Base-by-base conservation (phyloP, 92 coral and sea anemone genomes). In the Porites evermanni region DNA sequence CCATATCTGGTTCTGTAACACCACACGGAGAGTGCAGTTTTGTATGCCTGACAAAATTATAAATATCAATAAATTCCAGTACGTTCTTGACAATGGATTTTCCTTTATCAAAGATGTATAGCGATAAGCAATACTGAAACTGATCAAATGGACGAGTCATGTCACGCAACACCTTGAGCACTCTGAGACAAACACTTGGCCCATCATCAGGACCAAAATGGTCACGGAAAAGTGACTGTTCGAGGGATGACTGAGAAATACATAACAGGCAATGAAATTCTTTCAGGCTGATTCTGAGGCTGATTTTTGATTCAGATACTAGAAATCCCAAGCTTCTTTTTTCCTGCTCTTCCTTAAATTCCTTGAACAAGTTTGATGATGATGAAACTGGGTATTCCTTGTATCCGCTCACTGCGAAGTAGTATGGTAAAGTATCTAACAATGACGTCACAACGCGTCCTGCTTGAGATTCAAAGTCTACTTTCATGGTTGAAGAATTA, bases 191-290 rank as follows among this genome's bases (percentile, higher is more conserved):
- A 47, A 53, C 18, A 38, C 66, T 54, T 17, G 63, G 72, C 8
- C 53, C 87, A 1, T 81, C 59, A 38, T 84, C 64, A 2, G 53
- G 64, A n/a, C 71, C 87, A 70, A 60, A 74, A 73, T 53, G 74
- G 47, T 38, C 47, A 20, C 69, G 21, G 1, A 84, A 73, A 12
- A 73, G 59, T 74, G 19, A 16, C 52, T 24, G 78, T 21, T 74
- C 78, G 3, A 74, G 64, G 10, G 20, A 74, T 54, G 78, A 74
- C 4, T 74, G 78, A 47, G 78, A 74, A 47, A 51, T 23, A 52
- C 78, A 65, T 12, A 74, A 23, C 3, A 18, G n/a, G 24, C 20
- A 71, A 69, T 9, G 47, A 38, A 0, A 4, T 38, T 38, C 47
- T 38, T 0, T 38, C 47, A 38, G 47, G 47, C 47, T 38, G 32